phyloP scores from a whole-genome alignment of 2,113 vertebrate genomes.

The Lepus americanus region DNA sequence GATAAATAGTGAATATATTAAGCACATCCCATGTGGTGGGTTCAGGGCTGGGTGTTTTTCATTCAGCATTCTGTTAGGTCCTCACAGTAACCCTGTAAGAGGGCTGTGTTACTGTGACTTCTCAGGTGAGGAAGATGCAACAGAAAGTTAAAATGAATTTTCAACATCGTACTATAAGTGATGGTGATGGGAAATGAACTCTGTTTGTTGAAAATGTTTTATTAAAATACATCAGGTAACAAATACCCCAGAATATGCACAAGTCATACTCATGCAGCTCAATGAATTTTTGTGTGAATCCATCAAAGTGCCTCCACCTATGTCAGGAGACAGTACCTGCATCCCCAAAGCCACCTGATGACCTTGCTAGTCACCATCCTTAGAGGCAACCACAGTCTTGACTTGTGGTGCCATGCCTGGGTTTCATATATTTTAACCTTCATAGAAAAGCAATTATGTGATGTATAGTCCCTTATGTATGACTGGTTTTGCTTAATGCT shows the following conservation, averaged over 20 bases:
- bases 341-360: not conserved
- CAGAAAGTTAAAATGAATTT: not conserved
- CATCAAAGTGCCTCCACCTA: not conserved
- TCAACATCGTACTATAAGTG: not conserved
- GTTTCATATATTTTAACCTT: constrained; percentile 4
- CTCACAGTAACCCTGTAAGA: not conserved
- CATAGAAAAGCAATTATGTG: not conserved
- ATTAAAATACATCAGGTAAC: not conserved
- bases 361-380: not conserved
- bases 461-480: not conserved
- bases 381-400: not conserved
- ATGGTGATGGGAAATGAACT: constrained; percentile 9
- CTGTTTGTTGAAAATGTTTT: not conserved
- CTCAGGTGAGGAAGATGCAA: not conserved
- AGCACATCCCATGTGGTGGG: not conserved
- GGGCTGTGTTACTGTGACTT: not conserved
- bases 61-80: not conserved
- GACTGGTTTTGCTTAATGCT: not conserved
- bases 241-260: not conserved
- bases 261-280: not conserved
- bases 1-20: not conserved
- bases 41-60: not conserved
- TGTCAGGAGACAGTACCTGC: not conserved
- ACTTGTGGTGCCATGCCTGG: not conserved
- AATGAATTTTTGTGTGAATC: not conserved